Evolutionary conservation across 2,888 invertebrate genomes (phyloP).

Genomic region (Drosophila testacea): DNA sequence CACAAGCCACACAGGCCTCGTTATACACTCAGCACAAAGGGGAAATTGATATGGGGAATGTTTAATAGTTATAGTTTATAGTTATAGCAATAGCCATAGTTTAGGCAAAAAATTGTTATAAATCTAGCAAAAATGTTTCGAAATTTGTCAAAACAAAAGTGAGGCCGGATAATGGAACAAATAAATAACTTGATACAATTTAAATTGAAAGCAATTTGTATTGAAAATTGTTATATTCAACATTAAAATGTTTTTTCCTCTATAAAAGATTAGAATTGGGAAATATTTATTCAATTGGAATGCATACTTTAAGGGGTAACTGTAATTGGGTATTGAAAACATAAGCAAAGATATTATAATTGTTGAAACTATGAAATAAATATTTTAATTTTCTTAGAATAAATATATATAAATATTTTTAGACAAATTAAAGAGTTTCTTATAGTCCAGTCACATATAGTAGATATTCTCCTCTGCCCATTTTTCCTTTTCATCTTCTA

Average conservation of each 20-base stretch:
- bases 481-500: background rate
- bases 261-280: too few relatives aligned
- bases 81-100: background rate
- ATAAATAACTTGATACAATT: background rate
- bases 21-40: constrained; percentile 41
- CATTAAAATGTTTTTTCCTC: too few relatives aligned
- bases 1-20: constrained; percentile 5
- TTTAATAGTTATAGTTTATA: constrained; percentile 8
- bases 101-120: background rate
- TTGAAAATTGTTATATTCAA: too few relatives aligned
- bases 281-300: background rate
- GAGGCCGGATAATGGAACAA: background rate
- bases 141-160: background rate
- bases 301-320: background rate
- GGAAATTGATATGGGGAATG: constrained; percentile 4
- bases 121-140: background rate
- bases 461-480: too few relatives aligned
- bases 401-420: too few relatives aligned
- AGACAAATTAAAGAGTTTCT: too few relatives aligned
- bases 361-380: too few relatives aligned
- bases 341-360: background rate
- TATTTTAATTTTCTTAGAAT: too few relatives aligned
- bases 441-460: too few relatives aligned
- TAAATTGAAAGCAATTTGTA: background rate
- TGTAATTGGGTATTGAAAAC: background rate